Base-by-base conservation (phyloP, 2,797 vertebrate species). In the Mycteria americana region DNA sequence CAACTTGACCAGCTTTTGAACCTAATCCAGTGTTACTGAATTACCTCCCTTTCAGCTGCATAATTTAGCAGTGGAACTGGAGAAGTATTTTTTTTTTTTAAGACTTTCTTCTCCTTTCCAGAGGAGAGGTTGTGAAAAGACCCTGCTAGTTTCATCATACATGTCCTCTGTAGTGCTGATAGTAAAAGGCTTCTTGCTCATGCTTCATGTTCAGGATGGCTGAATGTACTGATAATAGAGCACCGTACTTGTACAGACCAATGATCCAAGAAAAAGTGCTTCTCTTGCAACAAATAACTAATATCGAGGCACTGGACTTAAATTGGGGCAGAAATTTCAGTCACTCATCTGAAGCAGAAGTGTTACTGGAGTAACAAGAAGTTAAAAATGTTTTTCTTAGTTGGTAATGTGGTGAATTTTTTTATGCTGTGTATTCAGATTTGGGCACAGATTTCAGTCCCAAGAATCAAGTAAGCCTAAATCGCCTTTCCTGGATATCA, bases 31-130 rank as follows among this genome's bases (percentile, higher is more conserved):
- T 46, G 53, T 86, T 63, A 65, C 67, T 88, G 83, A 74, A 41
- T 88, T 88, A 78, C 54, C 46, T 92, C 10, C 0, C 63, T 75
- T 86, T 72, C 41, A 50, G 73, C 62, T 88, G 85, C 76, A 93
- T 94, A 80, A 94, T 90, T 94, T 62, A 90, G 30, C 65, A 84
- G 77, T 45, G 79, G 69, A 94, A 90, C 80, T 65, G 50, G 59
- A 95, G 85, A 86, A 46, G 41, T 53, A 33, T 9, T 37, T 37
- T 39, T 39, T 39, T 54, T 48, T 28, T 53, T 14, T 43, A 59
- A 81, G 59, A 51, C 50, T 92, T 46, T 50, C 7, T 53, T 67
- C 81, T 77, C 13, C 63, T 90, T 84, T 86, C 43, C 62, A 72
- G 45, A 84, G 33, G 21, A 77, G 53, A 77, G 28, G 28, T 57